Evolutionary conservation across 1,140 invertebrate species (phyloP), one percentile per base, ranked within the genome.

Genomic region (Megathymus violae): DNA sequence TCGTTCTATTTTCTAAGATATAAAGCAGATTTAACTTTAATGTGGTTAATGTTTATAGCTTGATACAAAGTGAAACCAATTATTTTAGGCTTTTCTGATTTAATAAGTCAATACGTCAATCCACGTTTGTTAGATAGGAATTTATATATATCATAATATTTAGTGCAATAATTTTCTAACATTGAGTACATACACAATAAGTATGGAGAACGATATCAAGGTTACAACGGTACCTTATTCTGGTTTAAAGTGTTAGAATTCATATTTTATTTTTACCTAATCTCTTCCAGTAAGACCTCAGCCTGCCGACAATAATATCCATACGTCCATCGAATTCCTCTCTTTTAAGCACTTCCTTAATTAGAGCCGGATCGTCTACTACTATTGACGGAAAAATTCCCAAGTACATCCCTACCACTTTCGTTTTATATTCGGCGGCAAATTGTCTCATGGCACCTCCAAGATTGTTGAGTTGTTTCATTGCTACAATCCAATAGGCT

Each of bases 271-370:
- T 70, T 78, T 82, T 67, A 90, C 89, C 88, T 3, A 91, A 63
- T 65, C 72, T 82, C 52, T 89, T 88, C 82, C 87, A 90, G 63
- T 74, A 86, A 36, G 78, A 80, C 43, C 88, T 66, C n/a, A 88
- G 60, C 22, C 85, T 75, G 17, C 71, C 71, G 1, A 89, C 16
- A 17, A 89, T 76, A 4, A 80, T 79, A 62, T 89, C 82, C 40
- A 87, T 70, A 7, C 91, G 69, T 1, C 87, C 89, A 47, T 84
- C 82, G 38, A 91, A 86, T 44, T 90, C 90, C 17, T 89, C 82
- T 3, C 80, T 66, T n/a, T 71, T 69, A 0, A 91, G 72, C 25
- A 83, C 76, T 62, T 91, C 87, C 50, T 85, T 91, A 0, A 89
- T 78, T 3, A 86, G 63, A 9, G 68, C 71, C 0, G 85, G 71